Evolutionary conservation across 1,140 invertebrate genomes (phyloP).

Genomic region (Caenorhabditis brenneri): DNA sequence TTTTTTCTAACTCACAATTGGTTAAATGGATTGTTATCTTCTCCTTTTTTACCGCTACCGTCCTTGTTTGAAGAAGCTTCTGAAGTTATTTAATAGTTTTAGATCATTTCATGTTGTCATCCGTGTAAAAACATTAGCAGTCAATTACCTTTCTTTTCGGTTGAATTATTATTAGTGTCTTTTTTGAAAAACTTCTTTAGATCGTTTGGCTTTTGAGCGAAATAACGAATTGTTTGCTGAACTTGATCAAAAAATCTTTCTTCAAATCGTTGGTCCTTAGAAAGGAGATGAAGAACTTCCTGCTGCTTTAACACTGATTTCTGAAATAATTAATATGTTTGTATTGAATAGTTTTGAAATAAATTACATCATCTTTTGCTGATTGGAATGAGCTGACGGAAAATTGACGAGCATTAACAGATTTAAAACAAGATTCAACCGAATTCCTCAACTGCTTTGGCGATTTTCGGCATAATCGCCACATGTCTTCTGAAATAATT

Average conservation of each 20-base stretch:
- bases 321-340: not conserved
- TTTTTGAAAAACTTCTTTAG: slow-evolving; percentile 36
- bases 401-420: not conserved
- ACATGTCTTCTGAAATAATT: slow-evolving; percentile 24
- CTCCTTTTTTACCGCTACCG: not conserved
- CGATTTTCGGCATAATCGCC: slow-evolving; percentile 38
- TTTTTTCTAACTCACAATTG: slow-evolving; percentile 1
- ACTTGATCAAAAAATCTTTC: slow-evolving; percentile 43
- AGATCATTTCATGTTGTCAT: no score
- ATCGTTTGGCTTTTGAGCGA: slow-evolving; percentile 23
- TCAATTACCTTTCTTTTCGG: not conserved
- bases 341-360: not conserved
- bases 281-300: slow-evolving; percentile 39
- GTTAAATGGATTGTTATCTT: slow-evolving; percentile 9
- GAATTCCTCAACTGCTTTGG: slow-evolving; percentile 22
- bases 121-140: no score
- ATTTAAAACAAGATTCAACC: not conserved
- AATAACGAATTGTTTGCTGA: slow-evolving; percentile 36
- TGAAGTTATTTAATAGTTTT: no score
- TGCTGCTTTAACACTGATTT: slow-evolving; percentile 5
- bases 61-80: slow-evolving; percentile 5
- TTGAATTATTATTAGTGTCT: not conserved
- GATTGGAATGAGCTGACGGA: slow-evolving; percentile 28
- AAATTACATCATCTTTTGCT: slow-evolving; percentile 41
- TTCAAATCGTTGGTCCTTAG: slow-evolving; percentile 46